A percentile compares a stretch with the other conserved stretches of the same genome.
These are phyloP conservation scores for Brachionus koreanus DNA, from an alignment of 1,140 invertebrate genomes.

Conservation along the genomic window DNA sequence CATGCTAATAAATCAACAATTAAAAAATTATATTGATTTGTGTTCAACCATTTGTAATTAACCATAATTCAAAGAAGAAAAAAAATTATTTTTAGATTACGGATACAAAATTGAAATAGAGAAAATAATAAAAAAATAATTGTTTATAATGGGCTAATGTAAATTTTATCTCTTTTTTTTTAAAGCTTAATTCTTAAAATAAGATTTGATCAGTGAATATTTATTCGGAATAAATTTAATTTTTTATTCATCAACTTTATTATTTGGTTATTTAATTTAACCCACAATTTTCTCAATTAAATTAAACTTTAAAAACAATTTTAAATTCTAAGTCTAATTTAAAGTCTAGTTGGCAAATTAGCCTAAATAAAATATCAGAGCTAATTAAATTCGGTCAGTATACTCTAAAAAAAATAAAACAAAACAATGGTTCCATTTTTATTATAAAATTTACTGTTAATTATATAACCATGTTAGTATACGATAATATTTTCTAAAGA, in stretches of 20 bases:
- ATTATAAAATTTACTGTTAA: not conserved
- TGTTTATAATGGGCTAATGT: not conserved
- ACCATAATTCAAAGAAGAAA: conserved; percentile 2
- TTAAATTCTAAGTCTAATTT: not conserved
- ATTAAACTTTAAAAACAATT: not conserved
- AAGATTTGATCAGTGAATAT: not conserved
- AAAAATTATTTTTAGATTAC: not conserved
- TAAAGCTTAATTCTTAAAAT: not conserved
- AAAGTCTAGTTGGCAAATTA: not conserved
- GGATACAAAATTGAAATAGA: not conserved
- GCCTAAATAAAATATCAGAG: not conserved
- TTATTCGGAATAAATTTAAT: not conserved
- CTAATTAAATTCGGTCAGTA: not conserved
- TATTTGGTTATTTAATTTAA: not conserved
- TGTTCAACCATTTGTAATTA: conserved; percentile 37
- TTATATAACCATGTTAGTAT: not conserved
- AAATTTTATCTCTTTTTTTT: not conserved
- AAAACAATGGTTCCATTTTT: not conserved
- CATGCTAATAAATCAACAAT: conserved; percentile 39
- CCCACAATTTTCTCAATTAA: not conserved
- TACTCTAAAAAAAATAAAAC: not conserved
- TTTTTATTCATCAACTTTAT: not conserved
- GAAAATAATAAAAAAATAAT: not conserved
- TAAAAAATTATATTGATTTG: conserved; percentile 15
- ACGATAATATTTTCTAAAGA: not conserved